Base-by-base conservation (phyloP, 2,797 vertebrate genomes). In the Falco peregrinus region DNA sequence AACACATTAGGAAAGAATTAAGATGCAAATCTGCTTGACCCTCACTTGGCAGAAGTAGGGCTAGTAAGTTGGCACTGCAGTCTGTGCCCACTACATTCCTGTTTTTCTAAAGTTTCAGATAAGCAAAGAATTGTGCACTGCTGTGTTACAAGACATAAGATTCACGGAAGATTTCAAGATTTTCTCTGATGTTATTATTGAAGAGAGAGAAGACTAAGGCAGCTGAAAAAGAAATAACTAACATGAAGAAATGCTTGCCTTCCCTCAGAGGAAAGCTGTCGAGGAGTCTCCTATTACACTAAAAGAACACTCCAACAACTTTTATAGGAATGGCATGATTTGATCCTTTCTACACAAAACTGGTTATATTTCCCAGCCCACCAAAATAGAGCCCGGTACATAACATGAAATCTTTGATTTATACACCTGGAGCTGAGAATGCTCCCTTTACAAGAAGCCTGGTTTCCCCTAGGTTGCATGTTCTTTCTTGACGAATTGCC, bases 371-470 rank as follows among this genome's bases (percentile, higher is more conserved):
- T 90, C 75, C 92, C 71, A 75, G 78, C 78, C 71, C 81, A 93
- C 84, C 74, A 77, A 94, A 95, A 95, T 11, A 94, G 57, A 85
- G 17, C 11, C 86, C 59, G 54, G 35, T 56, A 81, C 57, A 45
- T 45, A 45, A 82, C 53, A 87, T 3, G 0, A 63, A 87, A 89
- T 64, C 93, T 96, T 96, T 94, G 89, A 97, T 95, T 88, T 68
- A 83, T 57, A 85, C 89, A 96, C 84, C 91, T 96, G 95, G 91
- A 91, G 76, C 45, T 85, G 57, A 78, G 76, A 94, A 48, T 48
- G 37, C 14, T 94, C 64, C 64, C 79, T 97, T 95, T 94, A 95
- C 84, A 94, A 96, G 93, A 84, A 93, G 92, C 75, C 90, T 95
- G 90, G 53, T 75, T 94, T 93, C 65, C 71, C 73, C 93, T 78